Base-by-base conservation (phyloP, 2,113 vertebrate genomes). In the Struthidea cinerea region DNA sequence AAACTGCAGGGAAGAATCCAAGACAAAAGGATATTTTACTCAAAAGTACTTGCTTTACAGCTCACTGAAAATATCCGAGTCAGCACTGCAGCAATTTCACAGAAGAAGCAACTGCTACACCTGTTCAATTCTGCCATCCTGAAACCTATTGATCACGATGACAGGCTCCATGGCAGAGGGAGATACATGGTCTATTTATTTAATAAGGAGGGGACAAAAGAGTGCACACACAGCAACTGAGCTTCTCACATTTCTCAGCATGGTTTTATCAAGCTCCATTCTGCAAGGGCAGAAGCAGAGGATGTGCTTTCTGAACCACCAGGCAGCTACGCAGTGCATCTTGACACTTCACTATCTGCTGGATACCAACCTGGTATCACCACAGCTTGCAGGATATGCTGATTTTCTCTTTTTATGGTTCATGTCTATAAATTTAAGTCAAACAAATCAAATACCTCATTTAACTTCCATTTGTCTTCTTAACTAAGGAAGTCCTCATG, bases 1-100 rank as follows among this genome's bases (percentile, higher is more conserved):
- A 96, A 95, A 96, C 76, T 77, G 69, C 81, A 84, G 84, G 50
- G 68, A 46, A 94, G 73, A 86, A 93, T 42, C 23, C 44, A 90
- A 97, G 91, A 96, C 84, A 94, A 94, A 95, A 74, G 55, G 86
- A 33, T 89, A 80, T 84, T 97, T 96, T 84, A 91, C 83, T 92
- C 57, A 75, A 84, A 93, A 85, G 87, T 13, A 44, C 42, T 94
- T 61, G 39, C 82, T 92, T 92, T 97, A 95, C 60, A 87, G 87
- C 60, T 67, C 56, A 59, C 50, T 1, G 2, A 71, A 97, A 96
- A 93, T 24, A 74, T 22, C 26, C 1, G 19, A 97, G 57, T 94
- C 84, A 96, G 89, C 93, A 95, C 59, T 87, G n/a, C 83, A 95
- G 64, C 90, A 70, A 35, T 94, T 82, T 89, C 90, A 74, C 77